These are phyloP conservation scores for Chaenogobius annularis DNA, from an alignment of 2,113 vertebrate species.

Conservation along the genomic window DNA sequence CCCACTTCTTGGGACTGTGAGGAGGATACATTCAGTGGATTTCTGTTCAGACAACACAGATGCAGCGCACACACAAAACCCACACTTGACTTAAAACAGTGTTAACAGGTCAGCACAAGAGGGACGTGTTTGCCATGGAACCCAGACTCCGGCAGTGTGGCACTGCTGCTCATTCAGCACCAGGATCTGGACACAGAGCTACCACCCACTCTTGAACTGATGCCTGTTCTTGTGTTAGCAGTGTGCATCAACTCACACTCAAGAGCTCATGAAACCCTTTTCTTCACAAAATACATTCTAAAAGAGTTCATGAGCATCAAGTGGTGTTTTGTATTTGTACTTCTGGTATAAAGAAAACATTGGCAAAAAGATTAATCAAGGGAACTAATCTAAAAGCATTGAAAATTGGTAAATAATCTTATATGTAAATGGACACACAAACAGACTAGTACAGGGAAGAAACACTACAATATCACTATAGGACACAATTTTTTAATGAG, in stretches of 20 bases:
- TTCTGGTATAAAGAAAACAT: constrained; percentile 31
- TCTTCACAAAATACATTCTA: constrained; percentile 78
- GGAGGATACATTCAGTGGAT: constrained; percentile 77
- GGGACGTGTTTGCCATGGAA: not conserved
- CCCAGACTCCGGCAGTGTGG: not conserved
- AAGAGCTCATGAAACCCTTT: constrained; percentile 57
- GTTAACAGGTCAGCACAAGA: not conserved
- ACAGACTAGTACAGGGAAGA: constrained; percentile 60
- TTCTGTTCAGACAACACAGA: constrained; percentile 61
- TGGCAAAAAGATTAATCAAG: constrained; percentile 35
- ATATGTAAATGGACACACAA: constrained; percentile 59
- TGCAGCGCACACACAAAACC: constrained; percentile 59
- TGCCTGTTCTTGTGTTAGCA: constrained; percentile 14
- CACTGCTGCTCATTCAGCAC: not conserved
- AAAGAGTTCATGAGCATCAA: constrained; percentile 62
- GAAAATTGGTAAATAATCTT: constrained; percentile 62
- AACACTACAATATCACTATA: constrained; percentile 75
- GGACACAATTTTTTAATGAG: constrained; percentile 78
- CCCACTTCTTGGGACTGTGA: constrained; percentile 67
- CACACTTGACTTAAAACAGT: constrained; percentile 21
- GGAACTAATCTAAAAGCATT: constrained; percentile 51
- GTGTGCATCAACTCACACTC: constrained; percentile 41
- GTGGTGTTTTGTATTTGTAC: constrained; percentile 61
- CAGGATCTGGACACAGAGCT: not conserved
- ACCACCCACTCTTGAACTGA: not conserved